phyloP scores from a whole-genome alignment of 2,797 vertebrate species.

The Hypotaenidia philippensis region DNA sequence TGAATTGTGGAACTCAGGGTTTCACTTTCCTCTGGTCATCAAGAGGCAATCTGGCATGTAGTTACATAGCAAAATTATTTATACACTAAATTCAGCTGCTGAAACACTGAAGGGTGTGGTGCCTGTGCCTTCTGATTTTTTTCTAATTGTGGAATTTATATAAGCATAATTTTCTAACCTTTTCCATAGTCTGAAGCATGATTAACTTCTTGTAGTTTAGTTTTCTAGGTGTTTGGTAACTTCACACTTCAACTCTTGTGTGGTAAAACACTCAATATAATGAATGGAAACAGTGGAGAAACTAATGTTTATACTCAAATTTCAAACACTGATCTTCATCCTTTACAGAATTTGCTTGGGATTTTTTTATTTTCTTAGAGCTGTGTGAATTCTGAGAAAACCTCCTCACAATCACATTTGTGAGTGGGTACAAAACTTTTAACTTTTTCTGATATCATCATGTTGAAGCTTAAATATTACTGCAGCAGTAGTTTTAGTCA shows the following conservation, averaged over 20 bases:
- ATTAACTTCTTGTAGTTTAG: not conserved
- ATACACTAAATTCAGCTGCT: not conserved
- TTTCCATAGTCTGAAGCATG: not conserved
- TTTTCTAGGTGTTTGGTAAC: not conserved
- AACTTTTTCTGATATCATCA: not conserved
- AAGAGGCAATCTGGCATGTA: not conserved
- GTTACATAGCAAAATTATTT: not conserved
- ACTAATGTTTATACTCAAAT: not conserved
- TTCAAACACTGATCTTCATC: not conserved
- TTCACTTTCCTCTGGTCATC: not conserved
- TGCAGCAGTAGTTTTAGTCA: not conserved
- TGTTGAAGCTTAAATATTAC: not conserved
- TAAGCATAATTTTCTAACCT: not conserved
- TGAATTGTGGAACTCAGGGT: not conserved
- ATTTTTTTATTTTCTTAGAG: not conserved
- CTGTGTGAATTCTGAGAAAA: not conserved
- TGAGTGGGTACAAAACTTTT: not conserved
- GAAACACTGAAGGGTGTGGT: not conserved
- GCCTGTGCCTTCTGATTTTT: not conserved
- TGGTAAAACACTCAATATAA: not conserved
- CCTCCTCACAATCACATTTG: not conserved
- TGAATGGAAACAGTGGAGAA: not conserved
- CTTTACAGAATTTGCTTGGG: not conserved
- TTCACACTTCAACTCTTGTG: not conserved
- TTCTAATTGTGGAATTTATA: not conserved